A percentile compares a stretch with the other conserved stretches of the same genome.
phyloP scores from a whole-genome alignment of 1,140 invertebrate genomes.

The Drosophila miranda region DNA sequence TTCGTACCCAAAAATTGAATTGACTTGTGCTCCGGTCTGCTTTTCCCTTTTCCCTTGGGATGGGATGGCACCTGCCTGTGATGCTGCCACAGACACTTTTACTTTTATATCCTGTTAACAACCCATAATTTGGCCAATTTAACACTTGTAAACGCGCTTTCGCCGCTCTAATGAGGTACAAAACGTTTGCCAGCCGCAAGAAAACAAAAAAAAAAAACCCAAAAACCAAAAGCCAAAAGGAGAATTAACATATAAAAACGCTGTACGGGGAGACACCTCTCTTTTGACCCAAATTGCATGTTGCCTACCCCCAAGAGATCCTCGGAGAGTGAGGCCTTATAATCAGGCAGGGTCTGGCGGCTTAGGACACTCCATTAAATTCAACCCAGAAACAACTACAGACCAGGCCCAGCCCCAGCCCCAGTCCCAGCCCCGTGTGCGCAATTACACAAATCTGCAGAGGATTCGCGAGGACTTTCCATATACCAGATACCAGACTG shows the following conservation, averaged over 20 bases:
- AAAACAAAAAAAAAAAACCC: neutral
- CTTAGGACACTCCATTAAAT: constrained; percentile 57
- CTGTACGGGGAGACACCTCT: constrained; percentile 29
- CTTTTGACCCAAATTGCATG: constrained; percentile 67
- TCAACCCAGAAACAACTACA: constrained; percentile 25
- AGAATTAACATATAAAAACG: constrained; percentile 74
- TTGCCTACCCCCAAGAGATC: constrained; percentile 28
- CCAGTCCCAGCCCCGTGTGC: neutral
- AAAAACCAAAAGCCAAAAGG: neutral
- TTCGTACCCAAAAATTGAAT: constrained; percentile 30
- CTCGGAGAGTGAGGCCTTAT: constrained; percentile 45
- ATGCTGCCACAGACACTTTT: constrained; percentile 60
- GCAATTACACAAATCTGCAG: constrained; percentile 76
- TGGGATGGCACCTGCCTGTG: constrained; percentile 13
- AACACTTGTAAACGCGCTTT: constrained; percentile 81
- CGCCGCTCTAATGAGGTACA: constrained; percentile 80
- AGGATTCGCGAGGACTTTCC: constrained; percentile 25
- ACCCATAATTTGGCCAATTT: constrained; percentile 78
- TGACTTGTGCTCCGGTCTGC: neutral
- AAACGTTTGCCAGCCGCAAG: constrained; percentile 56
- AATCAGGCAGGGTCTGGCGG: constrained; percentile 40
- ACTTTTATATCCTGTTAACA: constrained; percentile 81
- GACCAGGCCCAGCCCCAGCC: neutral
- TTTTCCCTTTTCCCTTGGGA: constrained; percentile 1
- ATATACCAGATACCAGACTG: constrained; percentile 27